These are phyloP conservation scores for Sebastes elongatus DNA, from an alignment of 2,797 vertebrate genomes.

Conservation along the genomic window DNA sequence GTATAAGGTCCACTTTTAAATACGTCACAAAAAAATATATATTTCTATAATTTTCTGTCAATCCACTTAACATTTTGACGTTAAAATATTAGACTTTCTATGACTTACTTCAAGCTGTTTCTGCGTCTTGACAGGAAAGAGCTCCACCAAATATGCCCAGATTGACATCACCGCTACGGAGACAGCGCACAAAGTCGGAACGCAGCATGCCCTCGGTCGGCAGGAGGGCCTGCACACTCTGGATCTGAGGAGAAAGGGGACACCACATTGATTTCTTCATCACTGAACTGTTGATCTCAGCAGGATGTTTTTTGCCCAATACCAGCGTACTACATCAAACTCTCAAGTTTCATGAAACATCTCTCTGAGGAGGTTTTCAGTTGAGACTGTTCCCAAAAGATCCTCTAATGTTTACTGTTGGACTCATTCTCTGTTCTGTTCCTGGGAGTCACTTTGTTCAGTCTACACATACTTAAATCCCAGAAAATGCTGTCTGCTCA, in stretches of 20 bases:
- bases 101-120: not conserved
- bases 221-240: conserved; percentile 89
- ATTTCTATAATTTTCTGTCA: too few relatives aligned
- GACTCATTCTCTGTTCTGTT: not conserved
- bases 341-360: not conserved
- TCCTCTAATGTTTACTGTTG: not conserved
- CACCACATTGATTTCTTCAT: conserved; percentile 76
- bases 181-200: conserved; percentile 89
- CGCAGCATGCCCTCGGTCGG: conserved; percentile 87
- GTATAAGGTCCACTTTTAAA: too few relatives aligned
- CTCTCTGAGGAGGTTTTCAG: not conserved
- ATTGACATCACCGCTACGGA: conserved; percentile 91
- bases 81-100: not conserved
- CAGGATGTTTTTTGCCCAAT: not conserved
- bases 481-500: not conserved
- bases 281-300: not conserved
- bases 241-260: conserved; percentile 83
- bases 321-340: not conserved
- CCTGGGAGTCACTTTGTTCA: not conserved
- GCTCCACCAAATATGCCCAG: conserved; percentile 87
- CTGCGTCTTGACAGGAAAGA: conserved; percentile 77
- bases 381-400: not conserved
- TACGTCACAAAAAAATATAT: too few relatives aligned
- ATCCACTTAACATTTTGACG: too few relatives aligned
- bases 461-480: not conserved